These are phyloP conservation scores for Fulmarus glacialis DNA, from an alignment of 2,113 vertebrate genomes.

Conservation along the genomic window DNA sequence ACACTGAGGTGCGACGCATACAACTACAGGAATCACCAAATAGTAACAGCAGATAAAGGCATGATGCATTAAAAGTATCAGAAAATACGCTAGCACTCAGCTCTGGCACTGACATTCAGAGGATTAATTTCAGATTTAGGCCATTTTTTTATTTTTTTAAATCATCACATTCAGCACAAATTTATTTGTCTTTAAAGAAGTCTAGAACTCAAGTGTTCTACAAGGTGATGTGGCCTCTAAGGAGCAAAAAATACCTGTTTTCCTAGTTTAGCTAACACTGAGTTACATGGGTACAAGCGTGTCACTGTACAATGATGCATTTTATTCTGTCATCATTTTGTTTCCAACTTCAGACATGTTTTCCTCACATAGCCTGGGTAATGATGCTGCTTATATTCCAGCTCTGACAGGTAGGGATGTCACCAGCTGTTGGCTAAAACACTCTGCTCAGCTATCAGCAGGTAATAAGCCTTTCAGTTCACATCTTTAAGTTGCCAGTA, in stretches of 20 bases:
- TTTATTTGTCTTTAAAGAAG: background rate
- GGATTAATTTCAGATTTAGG: background rate
- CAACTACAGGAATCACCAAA: background rate
- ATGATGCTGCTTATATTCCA: background rate
- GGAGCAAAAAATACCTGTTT: background rate
- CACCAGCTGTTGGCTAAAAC: background rate
- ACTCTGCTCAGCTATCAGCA: background rate
- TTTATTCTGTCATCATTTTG: background rate
- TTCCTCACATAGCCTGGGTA: background rate
- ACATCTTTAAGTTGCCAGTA: background rate
- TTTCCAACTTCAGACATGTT: background rate
- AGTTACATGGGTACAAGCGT: background rate
- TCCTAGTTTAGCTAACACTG: background rate
- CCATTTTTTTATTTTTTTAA: background rate
- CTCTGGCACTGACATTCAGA: background rate
- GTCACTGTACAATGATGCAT: background rate
- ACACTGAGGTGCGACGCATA: background rate
- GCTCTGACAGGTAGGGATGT: background rate
- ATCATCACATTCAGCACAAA: background rate
- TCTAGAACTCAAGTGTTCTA: background rate
- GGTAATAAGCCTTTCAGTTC: slow-evolving; percentile 2
- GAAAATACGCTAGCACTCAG: background rate
- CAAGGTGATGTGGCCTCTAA: background rate
- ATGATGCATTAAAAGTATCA: background rate
- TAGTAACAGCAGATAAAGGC: background rate